Conservation (phyloP, 2,797 vertebrate species). For the Tokudaia muenninki region DNA sequence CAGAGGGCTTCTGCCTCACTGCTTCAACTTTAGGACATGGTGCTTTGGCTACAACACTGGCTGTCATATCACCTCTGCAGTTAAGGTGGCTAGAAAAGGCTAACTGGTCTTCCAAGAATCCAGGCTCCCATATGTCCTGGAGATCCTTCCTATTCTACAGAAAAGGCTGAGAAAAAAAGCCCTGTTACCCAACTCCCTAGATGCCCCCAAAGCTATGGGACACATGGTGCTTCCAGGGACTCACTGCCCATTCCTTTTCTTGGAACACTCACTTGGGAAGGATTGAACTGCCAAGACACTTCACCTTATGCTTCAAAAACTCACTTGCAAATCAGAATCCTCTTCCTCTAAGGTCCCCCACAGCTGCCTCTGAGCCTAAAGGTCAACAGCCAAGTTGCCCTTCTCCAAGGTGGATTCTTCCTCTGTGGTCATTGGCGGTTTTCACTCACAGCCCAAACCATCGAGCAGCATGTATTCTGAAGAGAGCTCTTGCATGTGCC, state of each 20-base stretch:
- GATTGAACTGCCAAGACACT: neutral
- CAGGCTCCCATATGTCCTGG: fast-evolving
- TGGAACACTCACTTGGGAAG: neutral
- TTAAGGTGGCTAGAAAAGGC: neutral
- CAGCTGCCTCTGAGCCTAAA: neutral
- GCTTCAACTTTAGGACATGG: neutral
- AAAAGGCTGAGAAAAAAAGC: neutral
- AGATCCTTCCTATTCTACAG: neutral
- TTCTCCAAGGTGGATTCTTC: neutral
- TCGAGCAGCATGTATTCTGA: constrained; percentile 57
- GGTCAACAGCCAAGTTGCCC: neutral
- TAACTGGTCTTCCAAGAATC: neutral
- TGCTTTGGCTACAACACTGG: neutral
- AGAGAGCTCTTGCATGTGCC: constrained; percentile 39
- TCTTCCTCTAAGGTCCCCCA: too few species aligned
- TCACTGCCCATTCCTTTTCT: neutral
- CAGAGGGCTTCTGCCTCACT: neutral
- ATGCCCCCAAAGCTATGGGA: neutral
- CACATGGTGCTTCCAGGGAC: neutral
- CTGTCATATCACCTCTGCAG: neutral
- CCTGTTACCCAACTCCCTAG: too few species aligned
- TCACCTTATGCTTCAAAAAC: neutral
- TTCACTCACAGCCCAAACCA: constrained; percentile 11
- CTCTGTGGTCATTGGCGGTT: constrained; percentile 44
- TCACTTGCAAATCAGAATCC: neutral